phyloP scores from a whole-genome alignment of 1,140 invertebrate genomes.

The Adelges cooleyi region DNA sequence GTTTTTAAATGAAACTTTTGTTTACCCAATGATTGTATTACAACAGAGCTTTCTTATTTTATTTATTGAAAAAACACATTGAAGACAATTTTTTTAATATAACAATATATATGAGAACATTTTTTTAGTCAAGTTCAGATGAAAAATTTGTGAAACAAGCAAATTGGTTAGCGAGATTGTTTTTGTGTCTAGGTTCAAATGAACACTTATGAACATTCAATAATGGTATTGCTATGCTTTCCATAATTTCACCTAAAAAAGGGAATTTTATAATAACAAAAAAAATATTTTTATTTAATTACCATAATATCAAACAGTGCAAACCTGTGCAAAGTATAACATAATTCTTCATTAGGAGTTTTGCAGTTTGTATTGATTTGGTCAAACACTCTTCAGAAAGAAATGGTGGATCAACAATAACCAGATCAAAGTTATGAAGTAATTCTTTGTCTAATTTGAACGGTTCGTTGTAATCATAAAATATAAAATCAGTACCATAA shows the following conservation, averaged over 20 bases:
- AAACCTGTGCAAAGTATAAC: constrained; percentile 82
- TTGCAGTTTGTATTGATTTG: constrained; percentile 70
- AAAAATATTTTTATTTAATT: not conserved
- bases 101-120: not conserved
- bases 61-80: too few species aligned
- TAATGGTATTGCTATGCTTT: constrained; percentile 50
- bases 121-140: constrained; percentile 26
- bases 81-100: too few species aligned
- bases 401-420: constrained; percentile 90
- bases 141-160: constrained; percentile 76
- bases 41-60: too few species aligned
- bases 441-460: constrained; percentile 52
- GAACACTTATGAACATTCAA: constrained; percentile 52
- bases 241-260: constrained; percentile 60
- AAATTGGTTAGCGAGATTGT: constrained; percentile 87
- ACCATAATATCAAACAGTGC: not conserved
- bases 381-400: constrained; percentile 82
- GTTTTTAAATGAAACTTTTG: too few species aligned
- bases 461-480: constrained; percentile 82
- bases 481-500: constrained; percentile 68
- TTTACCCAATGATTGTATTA: too few species aligned
- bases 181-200: constrained; percentile 71
- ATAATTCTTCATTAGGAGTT: constrained; percentile 62
- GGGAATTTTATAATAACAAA: constrained; percentile 28
- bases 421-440: constrained; percentile 59